Base-by-base conservation (phyloP, 2,113 vertebrate species). In the Forbesichthys agassizii region DNA sequence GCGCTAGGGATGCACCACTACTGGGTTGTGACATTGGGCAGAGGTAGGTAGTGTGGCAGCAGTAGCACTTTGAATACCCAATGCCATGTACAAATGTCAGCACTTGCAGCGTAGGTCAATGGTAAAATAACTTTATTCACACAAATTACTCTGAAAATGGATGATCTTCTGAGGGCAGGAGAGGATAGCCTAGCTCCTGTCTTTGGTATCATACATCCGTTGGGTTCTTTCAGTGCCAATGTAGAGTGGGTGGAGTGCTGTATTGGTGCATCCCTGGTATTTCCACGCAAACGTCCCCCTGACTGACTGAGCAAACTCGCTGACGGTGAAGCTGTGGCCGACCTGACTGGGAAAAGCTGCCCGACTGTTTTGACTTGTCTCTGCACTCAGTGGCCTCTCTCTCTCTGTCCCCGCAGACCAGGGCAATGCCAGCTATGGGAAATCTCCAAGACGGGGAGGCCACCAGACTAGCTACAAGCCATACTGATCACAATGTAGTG, bases 401-500 rank as follows among this genome's bases (percentile, higher is more conserved):
- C 80, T 85, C 82, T 48, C 86, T 91, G 87, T 86, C 88, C 87
- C 92, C 86, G 69, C 94, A 97, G 97, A 94, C 94, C 98, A 99
- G 93, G 97, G 96, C 89, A 95, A 90, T 86, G 92, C 95, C 91
- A 98, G 92, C 94, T 99, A 98, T 72, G 98, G 98, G 77, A 99
- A 99, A 89, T 95, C 96, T 89, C 96, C 98, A 81, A 94, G 98
- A 90, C 96, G 98, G 77, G 97, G 97, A 81, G 94, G 93, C 86
- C 98, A 99, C 94, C 98, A 98, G 95, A 94, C 94, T 92, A 93
- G 94, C 93, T 99, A 98, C 96, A 98, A 98, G 94, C 98, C 98
- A 91, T 99, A 99, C 95, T 99, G 95, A 96, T 90, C 93, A 90
- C 90, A 77, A 71, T 70, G 79, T 47, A 57, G 73, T 18, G 49